Percentiles rank a stretch among this genome's conserved stretches.
phyloP scores from a whole-genome alignment of 2,888 invertebrate species.

The Hirudinaria manillensis region DNA sequence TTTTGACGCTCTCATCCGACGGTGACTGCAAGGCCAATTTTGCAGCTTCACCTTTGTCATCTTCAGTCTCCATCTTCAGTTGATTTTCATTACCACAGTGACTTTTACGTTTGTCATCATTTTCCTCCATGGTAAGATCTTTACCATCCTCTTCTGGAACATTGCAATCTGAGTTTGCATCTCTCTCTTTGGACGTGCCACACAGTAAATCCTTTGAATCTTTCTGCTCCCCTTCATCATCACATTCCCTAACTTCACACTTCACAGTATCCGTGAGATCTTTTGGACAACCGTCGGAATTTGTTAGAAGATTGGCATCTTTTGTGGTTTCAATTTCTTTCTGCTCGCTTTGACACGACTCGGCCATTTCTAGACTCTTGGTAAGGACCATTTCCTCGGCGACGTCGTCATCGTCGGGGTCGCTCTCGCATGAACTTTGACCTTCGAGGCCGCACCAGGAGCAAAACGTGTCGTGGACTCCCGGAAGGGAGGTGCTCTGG shows the following conservation, averaged over 20 bases:
- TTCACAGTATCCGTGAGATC: no score
- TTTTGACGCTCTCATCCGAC: neutral
- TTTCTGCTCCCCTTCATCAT: neutral
- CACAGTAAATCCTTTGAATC: neutral
- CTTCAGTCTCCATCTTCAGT: neutral
- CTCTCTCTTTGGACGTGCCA: neutral
- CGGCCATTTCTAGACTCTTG: no score
- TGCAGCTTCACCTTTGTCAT: neutral
- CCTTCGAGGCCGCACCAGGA: conserved; percentile 19
- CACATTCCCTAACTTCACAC: neutral
- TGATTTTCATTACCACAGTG: neutral
- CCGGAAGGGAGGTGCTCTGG: conserved; percentile 20
- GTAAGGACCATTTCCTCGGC: neutral
- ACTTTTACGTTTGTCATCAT: neutral
- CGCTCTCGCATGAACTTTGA: conserved; percentile 8
- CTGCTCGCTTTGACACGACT: neutral
- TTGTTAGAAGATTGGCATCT: neutral
- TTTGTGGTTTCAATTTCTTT: neutral
- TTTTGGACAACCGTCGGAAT: no score
- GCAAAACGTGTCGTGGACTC: conserved; percentile 11
- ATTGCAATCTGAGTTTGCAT: neutral
- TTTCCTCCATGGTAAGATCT: neutral
- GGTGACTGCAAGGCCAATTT: no score
- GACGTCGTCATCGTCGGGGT: neutral
- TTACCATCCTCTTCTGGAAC: neutral